phyloP scores from a whole-genome alignment of 2,888 invertebrate species.

The Laothoe populi region DNA sequence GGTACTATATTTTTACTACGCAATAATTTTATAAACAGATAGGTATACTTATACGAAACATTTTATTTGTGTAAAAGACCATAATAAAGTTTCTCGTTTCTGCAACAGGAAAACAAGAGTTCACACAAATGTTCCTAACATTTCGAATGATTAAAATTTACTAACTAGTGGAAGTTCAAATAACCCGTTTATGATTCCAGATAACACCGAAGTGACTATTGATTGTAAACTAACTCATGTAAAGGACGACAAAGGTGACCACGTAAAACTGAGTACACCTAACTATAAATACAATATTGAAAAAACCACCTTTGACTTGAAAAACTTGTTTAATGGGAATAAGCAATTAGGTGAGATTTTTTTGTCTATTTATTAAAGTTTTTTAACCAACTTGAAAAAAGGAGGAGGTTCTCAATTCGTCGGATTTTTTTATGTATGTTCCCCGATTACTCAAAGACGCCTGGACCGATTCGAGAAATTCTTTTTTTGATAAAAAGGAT shows the following conservation, averaged over 20 bases:
- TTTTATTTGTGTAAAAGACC: too few species aligned
- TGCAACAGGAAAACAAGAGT: not conserved
- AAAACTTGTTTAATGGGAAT: conserved; percentile 79
- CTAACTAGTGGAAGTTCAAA: not conserved
- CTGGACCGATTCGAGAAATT: too few species aligned
- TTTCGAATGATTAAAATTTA: not conserved
- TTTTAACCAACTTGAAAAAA: not conserved
- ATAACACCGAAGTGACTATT: conserved; percentile 64
- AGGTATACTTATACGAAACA: not conserved
- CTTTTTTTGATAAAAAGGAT: too few species aligned
- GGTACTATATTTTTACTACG: not conserved
- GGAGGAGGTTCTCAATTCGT: too few species aligned
- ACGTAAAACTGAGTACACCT: conserved; percentile 64
- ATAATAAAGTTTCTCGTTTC: not conserved
- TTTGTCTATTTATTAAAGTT: too few species aligned
- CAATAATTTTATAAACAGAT: not conserved
- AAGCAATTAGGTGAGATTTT: conserved; percentile 69
- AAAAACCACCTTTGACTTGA: conserved; percentile 67
- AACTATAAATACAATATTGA: conserved; percentile 74
- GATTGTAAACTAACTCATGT: conserved; percentile 58
- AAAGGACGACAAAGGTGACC: conserved; percentile 57
- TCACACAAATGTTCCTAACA: too few species aligned
- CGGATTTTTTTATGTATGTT: too few species aligned
- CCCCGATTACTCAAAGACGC: too few species aligned
- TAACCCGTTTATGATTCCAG: conserved; percentile 46